These are phyloP conservation scores for Octonoba sinensis DNA, from an alignment of 2,888 invertebrate species.

Conservation along the genomic window DNA sequence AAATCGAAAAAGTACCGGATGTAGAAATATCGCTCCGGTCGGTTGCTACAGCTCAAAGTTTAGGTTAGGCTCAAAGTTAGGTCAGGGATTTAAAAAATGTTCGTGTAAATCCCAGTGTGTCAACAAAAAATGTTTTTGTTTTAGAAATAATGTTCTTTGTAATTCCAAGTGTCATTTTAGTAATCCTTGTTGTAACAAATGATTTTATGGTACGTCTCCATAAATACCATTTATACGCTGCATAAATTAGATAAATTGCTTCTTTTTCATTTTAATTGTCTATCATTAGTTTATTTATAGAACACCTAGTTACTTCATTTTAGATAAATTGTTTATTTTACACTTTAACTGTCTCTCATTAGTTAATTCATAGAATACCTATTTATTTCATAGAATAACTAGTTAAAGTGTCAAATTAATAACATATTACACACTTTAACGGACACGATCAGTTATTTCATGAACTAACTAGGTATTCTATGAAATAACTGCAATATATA, in stretches of 20 bases:
- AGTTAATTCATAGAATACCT: constrained; percentile 7
- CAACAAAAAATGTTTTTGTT: too few relatives aligned
- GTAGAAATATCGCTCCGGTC: constrained; percentile 19
- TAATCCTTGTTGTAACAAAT: too few relatives aligned
- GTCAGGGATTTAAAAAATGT: too few relatives aligned
- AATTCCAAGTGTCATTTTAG: too few relatives aligned
- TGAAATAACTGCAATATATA: constrained; percentile 57
- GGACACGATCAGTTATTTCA: constrained; percentile 56
- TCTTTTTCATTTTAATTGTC: constrained; percentile 1
- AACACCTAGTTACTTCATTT: constrained; percentile 2
- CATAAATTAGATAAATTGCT: constrained; percentile 8
- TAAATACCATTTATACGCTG: constrained; percentile 6
- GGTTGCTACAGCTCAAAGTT: constrained; percentile 53
- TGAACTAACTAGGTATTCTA: constrained; percentile 54
- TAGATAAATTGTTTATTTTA: constrained; percentile 15
- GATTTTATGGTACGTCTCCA: constrained; percentile 2
- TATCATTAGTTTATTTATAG: too few relatives aligned
- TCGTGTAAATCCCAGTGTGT: too few relatives aligned
- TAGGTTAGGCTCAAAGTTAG: too few relatives aligned
- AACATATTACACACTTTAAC: constrained; percentile 54
- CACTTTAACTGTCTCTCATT: constrained; percentile 13
- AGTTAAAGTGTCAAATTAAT: constrained; percentile 51
- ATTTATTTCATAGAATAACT: constrained; percentile 26
- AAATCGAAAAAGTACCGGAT: constrained; percentile 18
- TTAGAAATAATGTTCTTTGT: too few relatives aligned